Evolutionary conservation across 2,888 invertebrate genomes (phyloP).

Genomic region (Theretra japonica): DNA sequence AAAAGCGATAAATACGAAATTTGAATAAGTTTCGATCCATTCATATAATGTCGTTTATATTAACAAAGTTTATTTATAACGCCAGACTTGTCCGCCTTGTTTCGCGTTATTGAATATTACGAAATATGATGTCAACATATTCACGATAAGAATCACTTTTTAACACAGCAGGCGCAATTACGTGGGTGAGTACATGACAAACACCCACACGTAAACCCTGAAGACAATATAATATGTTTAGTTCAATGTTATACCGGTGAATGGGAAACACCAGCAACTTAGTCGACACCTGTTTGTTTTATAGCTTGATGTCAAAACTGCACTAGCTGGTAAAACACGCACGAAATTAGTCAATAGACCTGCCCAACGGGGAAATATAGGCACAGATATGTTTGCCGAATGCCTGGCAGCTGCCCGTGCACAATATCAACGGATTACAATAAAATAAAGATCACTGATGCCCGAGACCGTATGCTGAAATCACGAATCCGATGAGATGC

Average conservation of each 20-base stretch:
- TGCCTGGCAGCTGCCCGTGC: too few species aligned
- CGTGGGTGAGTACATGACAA: slow-evolving; percentile 51
- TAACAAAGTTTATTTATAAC: slow-evolving; percentile 15
- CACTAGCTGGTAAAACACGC: background rate
- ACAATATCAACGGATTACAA: too few species aligned
- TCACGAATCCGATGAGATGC: too few species aligned
- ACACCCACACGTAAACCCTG: slow-evolving; percentile 52
- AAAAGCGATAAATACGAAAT: background rate
- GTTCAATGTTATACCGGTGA: slow-evolving; percentile 41
- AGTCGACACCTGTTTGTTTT: slow-evolving; percentile 10
- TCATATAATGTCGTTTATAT: slow-evolving; percentile 17
- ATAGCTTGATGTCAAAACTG: background rate
- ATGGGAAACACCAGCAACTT: slow-evolving; percentile 36
- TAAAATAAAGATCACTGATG: too few species aligned
- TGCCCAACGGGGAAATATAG: too few species aligned
- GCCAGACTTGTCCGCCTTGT: slow-evolving; percentile 17
- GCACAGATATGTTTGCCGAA: too few species aligned
- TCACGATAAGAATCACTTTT: slow-evolving; percentile 46
- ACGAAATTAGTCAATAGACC: too few species aligned
- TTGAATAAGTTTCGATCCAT: slow-evolving; percentile 8
- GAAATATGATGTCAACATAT: slow-evolving; percentile 33
- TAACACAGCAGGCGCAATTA: slow-evolving; percentile 46
- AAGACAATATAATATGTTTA: slow-evolving; percentile 44
- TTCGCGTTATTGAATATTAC: slow-evolving; percentile 9
- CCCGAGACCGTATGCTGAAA: too few species aligned